phyloP scores from a whole-genome alignment of 1,140 invertebrate genomes.

The Chironomus tepperi region DNA sequence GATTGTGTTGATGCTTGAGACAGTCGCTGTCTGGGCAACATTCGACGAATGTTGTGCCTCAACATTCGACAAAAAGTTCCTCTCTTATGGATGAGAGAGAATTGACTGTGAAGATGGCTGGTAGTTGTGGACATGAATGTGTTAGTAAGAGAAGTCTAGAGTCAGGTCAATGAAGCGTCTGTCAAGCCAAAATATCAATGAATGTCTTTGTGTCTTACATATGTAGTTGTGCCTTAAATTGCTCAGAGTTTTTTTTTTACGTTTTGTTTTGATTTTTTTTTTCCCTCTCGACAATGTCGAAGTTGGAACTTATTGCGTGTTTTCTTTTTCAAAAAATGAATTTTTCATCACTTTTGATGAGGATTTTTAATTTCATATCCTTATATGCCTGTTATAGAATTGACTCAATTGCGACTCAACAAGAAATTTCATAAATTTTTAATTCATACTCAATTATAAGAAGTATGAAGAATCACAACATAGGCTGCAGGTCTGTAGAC shows the following conservation, averaged over 20 bases:
- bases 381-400: no score
- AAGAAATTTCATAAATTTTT: no score
- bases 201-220: background rate
- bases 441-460: no score
- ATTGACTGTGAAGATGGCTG: background rate
- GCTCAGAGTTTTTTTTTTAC: background rate
- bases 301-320: constrained; percentile 12
- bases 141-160: background rate
- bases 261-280: constrained; percentile 12
- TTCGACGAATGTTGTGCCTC: background rate
- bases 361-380: no score
- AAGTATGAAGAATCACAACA: no score
- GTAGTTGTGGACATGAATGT: background rate
- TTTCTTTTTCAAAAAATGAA: background rate
- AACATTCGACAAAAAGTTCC: background rate
- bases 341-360: background rate
- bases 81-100: no score
- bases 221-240: background rate
- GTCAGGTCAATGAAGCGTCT: constrained; percentile 11
- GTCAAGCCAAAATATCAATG: background rate
- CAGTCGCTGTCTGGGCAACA: background rate
- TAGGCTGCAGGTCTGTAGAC: no score
- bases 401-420: no score
- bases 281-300: constrained; percentile 4
- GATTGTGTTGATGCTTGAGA: background rate